Conservation (phyloP, 2,888 invertebrate species). For the Tryphoninae sp. region DNA sequence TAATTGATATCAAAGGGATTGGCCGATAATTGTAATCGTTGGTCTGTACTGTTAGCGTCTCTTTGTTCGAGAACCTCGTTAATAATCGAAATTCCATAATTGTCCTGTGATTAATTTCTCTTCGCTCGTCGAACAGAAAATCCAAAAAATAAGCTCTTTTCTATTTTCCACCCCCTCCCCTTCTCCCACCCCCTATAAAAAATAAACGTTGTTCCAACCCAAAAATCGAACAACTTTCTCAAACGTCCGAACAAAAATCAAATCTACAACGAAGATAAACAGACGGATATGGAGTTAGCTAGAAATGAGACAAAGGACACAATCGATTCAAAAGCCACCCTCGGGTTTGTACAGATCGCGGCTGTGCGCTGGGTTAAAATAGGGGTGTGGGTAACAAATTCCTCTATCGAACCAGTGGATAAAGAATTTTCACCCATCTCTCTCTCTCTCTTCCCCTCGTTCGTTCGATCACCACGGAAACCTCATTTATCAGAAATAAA, state of each 20-base stretch:
- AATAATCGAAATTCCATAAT: background rate
- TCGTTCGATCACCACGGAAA: slow-evolving; percentile 9
- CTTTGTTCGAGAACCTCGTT: background rate
- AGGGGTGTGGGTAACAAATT: background rate
- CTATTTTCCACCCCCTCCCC: too few species aligned
- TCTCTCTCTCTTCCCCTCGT: background rate
- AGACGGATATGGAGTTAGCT: background rate
- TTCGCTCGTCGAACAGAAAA: too few species aligned
- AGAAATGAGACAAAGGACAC: slow-evolving; percentile 49
- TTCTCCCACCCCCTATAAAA: too few species aligned
- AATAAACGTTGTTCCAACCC: too few species aligned
- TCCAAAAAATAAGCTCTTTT: too few species aligned
- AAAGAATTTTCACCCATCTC: background rate
- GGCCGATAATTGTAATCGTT: background rate
- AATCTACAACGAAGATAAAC: background rate
- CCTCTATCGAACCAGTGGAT: background rate
- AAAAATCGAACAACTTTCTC: too few species aligned
- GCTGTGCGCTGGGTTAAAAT: background rate
- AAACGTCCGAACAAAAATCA: too few species aligned
- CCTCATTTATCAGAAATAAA: slow-evolving; percentile 10
- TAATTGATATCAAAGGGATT: background rate
- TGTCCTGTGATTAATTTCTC: too few species aligned
- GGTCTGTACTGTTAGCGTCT: background rate
- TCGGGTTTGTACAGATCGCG: slow-evolving; percentile 9
- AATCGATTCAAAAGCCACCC: slow-evolving; percentile 43